phyloP scores from a whole-genome alignment of 2,113 vertebrate species.

The Lasiurus borealis region DNA sequence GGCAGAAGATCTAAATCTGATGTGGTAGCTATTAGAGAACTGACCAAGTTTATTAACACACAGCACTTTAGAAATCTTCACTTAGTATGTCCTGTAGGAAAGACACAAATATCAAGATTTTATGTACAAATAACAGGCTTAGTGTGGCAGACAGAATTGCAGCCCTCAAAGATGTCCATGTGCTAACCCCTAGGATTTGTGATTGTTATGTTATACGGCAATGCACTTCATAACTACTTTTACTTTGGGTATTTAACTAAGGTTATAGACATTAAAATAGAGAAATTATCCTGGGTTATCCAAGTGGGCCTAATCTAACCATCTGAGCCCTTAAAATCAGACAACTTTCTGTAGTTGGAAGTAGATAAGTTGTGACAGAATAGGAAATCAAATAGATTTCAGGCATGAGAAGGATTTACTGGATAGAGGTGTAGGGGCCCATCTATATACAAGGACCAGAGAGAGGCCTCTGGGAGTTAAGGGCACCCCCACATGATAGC shows the following conservation, averaged over 20 bases:
- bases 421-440: background rate
- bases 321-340: background rate
- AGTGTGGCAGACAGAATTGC: background rate
- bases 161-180: background rate
- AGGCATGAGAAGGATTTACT: background rate
- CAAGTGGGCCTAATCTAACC: background rate
- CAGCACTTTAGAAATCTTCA: background rate
- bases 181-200: background rate
- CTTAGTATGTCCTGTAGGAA: background rate
- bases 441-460: background rate
- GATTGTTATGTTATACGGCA: background rate
- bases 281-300: background rate
- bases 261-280: background rate
- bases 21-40: background rate
- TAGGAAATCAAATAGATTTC: background rate
- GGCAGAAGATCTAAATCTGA: background rate
- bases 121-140: background rate
- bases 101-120: background rate
- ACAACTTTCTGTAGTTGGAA: background rate
- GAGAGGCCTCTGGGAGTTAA: background rate
- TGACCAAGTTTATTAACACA: background rate
- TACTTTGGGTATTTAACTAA: background rate
- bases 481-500: background rate
- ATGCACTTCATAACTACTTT: background rate
- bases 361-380: background rate